Percentiles rank a stretch among this genome's conserved stretches.
These are phyloP conservation scores for Acronicta psi DNA, from an alignment of 2,888 invertebrate species.

Conservation along the genomic window DNA sequence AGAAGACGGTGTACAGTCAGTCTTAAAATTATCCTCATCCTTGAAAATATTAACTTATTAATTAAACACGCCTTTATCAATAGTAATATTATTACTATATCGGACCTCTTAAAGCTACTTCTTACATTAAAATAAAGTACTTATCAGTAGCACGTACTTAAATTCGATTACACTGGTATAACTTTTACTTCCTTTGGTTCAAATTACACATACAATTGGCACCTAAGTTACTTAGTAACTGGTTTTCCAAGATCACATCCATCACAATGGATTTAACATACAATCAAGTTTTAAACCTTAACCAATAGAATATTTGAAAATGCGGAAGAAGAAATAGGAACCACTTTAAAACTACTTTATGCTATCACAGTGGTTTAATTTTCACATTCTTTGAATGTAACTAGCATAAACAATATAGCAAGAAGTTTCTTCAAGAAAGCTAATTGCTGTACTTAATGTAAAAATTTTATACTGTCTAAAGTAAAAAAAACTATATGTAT, in stretches of 20 bases:
- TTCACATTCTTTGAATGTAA: conserved; percentile 32
- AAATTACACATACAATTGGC: conserved; percentile 17
- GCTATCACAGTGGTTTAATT: conserved; percentile 51
- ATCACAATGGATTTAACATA: neutral
- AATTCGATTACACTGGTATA: conserved; percentile 55
- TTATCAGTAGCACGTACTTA: conserved; percentile 13
- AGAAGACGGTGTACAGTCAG: conserved; percentile 51
- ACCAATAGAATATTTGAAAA: conserved; percentile 25
- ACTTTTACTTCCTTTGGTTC: conserved; percentile 45
- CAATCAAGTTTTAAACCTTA: conserved; percentile 11
- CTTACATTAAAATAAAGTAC: conserved; percentile 9
- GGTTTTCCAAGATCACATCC: conserved; percentile 14
- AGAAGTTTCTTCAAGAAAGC: conserved; percentile 4
- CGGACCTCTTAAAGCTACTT: conserved; percentile 12
- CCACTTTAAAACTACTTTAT: conserved; percentile 39
- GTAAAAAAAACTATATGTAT: no score
- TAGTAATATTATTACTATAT: conserved; percentile 1
- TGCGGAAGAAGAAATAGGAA: conserved; percentile 37
- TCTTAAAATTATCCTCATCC: conserved; percentile 59
- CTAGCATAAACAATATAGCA: conserved; percentile 5
- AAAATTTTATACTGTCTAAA: no score
- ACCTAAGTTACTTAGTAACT: conserved; percentile 13
- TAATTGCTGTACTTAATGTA: neutral
- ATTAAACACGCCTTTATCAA: conserved; percentile 2
- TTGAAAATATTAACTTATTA: conserved; percentile 12